Evolutionary conservation across 1,140 invertebrate species (phyloP).

Genomic region (Camponotus floridanus): DNA sequence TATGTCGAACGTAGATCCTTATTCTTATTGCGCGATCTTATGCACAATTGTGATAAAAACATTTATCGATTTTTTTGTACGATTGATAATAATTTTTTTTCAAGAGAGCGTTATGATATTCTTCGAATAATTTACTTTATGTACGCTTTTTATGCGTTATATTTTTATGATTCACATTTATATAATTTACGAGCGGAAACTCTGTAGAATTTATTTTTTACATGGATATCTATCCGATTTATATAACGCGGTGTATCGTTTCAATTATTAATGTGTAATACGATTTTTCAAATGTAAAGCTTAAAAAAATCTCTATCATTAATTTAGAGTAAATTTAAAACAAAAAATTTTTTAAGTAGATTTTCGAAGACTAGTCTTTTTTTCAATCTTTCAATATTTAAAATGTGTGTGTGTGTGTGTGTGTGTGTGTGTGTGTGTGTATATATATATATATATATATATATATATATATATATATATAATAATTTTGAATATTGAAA

Average conservation of each 20-base stretch:
- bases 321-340: neutral
- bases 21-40: too few species aligned
- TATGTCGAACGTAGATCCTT: neutral
- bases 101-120: neutral
- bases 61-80: neutral
- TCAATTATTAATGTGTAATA: conserved; percentile 2
- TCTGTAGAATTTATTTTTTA: neutral
- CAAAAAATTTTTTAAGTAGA: neutral
- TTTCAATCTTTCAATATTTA: neutral
- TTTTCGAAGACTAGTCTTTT: too few species aligned
- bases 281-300: conserved; percentile 10
- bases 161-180: neutral
- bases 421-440: too few species aligned
- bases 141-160: neutral
- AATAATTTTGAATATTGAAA: too few species aligned
- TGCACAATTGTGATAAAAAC: neutral
- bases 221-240: neutral
- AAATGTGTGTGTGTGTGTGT: too few species aligned
- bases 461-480: too few species aligned
- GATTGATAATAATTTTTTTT: neutral
- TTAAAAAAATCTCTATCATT: neutral
- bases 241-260: neutral
- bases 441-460: too few species aligned
- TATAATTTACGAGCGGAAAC: neutral
- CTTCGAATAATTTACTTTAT: neutral